Percentiles rank a stretch among this genome's conserved stretches.
phyloP scores from a whole-genome alignment of 2,113 vertebrate species.

The Shinisaurus crocodilurus region DNA sequence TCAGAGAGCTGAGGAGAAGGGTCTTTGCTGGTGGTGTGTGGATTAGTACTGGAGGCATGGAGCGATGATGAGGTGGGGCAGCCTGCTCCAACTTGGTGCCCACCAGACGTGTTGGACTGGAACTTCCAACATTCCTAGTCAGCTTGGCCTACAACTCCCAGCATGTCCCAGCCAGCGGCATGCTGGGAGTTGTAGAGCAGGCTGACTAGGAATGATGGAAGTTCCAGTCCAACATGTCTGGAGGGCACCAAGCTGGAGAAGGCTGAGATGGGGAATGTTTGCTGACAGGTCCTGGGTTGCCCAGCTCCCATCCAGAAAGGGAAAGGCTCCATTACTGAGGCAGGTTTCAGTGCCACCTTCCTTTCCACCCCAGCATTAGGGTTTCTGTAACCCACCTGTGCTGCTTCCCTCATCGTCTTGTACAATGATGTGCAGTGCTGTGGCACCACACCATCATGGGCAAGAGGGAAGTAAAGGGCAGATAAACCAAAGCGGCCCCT shows the following conservation, averaged over 20 bases:
- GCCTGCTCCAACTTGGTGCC: too few species aligned
- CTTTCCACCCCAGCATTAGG: background rate
- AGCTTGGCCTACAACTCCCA: too few species aligned
- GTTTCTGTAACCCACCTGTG: background rate
- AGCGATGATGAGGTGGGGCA: background rate
- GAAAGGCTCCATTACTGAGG: background rate
- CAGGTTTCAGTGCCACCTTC: background rate
- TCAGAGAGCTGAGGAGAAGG: background rate
- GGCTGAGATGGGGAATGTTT: background rate
- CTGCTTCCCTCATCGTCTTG: background rate
- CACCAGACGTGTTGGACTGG: too few species aligned
- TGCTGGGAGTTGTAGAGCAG: too few species aligned
- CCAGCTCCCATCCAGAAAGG: background rate
- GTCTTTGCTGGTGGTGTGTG: background rate
- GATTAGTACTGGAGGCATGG: background rate
- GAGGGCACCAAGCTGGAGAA: too few species aligned
- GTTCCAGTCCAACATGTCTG: too few species aligned
- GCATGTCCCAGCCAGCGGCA: too few species aligned
- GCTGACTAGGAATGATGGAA: too few species aligned
- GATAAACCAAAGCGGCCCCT: background rate
- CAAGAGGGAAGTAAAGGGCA: background rate
- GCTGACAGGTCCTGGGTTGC: background rate
- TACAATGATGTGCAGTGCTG: background rate
- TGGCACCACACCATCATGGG: too few species aligned
- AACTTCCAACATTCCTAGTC: too few species aligned